Evolutionary conservation across 2,888 invertebrate genomes (phyloP), one percentile per base, ranked within the genome.

Genomic region (Melanotus villosus): DNA sequence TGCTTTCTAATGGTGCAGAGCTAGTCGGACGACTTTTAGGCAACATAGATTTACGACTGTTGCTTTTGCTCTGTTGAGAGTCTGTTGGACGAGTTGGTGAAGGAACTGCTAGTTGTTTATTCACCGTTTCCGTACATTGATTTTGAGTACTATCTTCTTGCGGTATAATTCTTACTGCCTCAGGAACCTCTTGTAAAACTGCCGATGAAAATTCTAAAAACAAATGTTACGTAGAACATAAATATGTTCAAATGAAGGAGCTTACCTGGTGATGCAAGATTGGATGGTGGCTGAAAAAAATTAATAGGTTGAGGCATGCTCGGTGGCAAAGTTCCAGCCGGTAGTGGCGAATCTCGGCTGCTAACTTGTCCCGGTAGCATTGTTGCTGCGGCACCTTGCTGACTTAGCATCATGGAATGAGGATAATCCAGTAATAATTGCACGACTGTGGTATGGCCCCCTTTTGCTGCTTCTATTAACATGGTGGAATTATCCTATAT

Each of bases 401-500:
- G 26, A 26, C 26, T 26, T 26, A 26, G 7, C 89, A 92, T 89
- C 84, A 93, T 90, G 80, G 93, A 91, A 86, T 95, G 95, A 26
- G 97, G 97, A 86, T 94, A 98, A 86, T 99, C 98, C 75, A 99
- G 89, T 75, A 99, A 87, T 78, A 98, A 87, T 85, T 97, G 96
- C 70, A 99, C 98, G 67, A 99, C 97, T 75, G 92, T 92, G 18
- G 97, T 97, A 85, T 99, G 98, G 0, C 99, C 99, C 56, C 98
- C 98, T 86, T 98, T 98, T 52, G 99, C 95, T 57, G 98, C 99
- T 86, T 99, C 99, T 79, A 99, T 98, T 77, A 99, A 89, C 93
- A 98, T 99, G 62, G 98, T 98, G 70, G 97, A 97, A 85, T 98
- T 98, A 86, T 99, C 99, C 90, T 91, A 65, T 69, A 69, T 9